Evolutionary conservation across 2,888 invertebrate species (phyloP), one percentile per base, ranked within the genome.

Genomic region (Scaptomyza caliginosa): DNA sequence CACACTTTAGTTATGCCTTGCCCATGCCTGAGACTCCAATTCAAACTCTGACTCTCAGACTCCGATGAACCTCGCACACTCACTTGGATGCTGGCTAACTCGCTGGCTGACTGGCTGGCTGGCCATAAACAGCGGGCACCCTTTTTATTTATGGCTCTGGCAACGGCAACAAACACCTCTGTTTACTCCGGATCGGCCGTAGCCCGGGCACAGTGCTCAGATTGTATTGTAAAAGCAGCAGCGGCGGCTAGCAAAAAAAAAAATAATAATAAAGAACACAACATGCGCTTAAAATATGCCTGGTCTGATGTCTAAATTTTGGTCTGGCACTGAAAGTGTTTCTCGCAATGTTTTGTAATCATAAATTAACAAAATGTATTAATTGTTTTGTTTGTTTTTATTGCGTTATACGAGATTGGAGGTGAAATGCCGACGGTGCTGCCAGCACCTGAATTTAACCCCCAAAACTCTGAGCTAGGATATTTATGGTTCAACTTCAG

Each of bases 361-460:
- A 88, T 89, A 89, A 89, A 89, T 89, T 88, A 88, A 88, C 88
- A 86, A 86, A 88, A 86, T 88, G 79, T 80, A 85, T 89, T 89
- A 89, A 90, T 89, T 86, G 88, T 82, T 87, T 86, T 86, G 87
- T 87, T 81, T 80, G 75, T 72, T 76, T 87, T 88, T 89, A 81
- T 86, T 75, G n/a, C n/a, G 71, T 51, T 64, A 67, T 66, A 64
- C 60, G 60, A 67, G 72, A 81, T 82, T 83, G 82, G 86, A 85
- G 64, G 74, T 24, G 46, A 42, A 67, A 76, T 68, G 87, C 82
- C 87, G 82, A 75, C 82, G 63, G 39, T 55, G 54, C 34, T n/a
- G 24, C 17, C 39, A 34, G 21, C 40, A 54, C 34, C 30, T 36
- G 16, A 60, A 66, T 48, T 51, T 40, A n/a, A 28, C 49, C 39